These are phyloP conservation scores for Pogonocichla stellata DNA, from an alignment of 2,113 vertebrate genomes.

Conservation along the genomic window DNA sequence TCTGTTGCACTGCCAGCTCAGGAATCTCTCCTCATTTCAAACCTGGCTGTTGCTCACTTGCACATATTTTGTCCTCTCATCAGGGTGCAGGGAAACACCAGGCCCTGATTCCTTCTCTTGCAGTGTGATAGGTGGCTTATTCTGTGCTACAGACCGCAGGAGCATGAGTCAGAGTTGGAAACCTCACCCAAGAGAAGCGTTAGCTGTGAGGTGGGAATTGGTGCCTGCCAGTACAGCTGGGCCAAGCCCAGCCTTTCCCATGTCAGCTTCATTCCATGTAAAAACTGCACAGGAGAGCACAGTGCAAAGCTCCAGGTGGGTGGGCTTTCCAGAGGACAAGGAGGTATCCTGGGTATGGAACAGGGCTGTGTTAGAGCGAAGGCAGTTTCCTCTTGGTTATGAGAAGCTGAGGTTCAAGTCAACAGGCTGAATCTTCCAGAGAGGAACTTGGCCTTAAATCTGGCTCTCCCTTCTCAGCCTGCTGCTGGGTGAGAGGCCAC, in stretches of 20 bases:
- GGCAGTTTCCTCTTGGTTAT: neutral
- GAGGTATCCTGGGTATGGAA: neutral
- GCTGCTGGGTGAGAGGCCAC: neutral
- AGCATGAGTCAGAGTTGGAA: neutral
- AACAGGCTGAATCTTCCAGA: neutral
- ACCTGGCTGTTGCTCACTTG: neutral
- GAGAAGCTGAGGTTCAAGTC: neutral
- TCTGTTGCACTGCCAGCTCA: neutral
- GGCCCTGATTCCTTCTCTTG: neutral
- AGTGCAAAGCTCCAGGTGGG: neutral
- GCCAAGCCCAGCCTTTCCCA: neutral
- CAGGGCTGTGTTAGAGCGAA: neutral
- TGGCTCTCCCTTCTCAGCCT: neutral
- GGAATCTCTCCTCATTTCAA: neutral
- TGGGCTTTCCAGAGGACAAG: neutral
- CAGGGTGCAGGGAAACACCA: neutral
- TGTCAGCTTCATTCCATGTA: neutral
- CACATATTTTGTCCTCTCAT: neutral
- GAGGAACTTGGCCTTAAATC: neutral
- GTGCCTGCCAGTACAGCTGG: neutral
- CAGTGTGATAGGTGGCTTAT: neutral
- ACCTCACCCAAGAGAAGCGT: neutral
- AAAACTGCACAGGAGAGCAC: neutral
- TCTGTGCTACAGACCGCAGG: neutral
- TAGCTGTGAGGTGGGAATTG: neutral